Conservation (phyloP, 2,888 invertebrate genomes). For the Sericinus montela region DNA sequence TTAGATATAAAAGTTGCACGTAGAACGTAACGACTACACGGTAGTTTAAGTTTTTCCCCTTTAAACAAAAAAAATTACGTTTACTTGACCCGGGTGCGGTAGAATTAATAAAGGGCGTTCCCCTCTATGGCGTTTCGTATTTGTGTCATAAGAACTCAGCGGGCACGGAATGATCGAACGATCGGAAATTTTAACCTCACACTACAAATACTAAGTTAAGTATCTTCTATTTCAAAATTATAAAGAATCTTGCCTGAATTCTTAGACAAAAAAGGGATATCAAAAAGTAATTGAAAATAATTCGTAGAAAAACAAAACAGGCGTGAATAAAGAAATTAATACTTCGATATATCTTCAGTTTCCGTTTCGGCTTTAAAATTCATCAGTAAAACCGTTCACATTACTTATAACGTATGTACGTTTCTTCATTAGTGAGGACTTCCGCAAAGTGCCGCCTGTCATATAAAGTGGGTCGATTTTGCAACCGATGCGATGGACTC, state of each 20-base stretch:
- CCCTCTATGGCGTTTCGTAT: constrained; percentile 46
- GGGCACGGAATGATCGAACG: constrained; percentile 13
- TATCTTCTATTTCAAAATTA: too few relatives aligned
- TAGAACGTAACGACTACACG: too few relatives aligned
- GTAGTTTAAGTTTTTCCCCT: constrained; percentile 31
- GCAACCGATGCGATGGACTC: constrained; percentile 10
- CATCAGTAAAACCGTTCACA: neutral
- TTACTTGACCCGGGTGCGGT: constrained; percentile 55
- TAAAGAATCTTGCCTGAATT: too few relatives aligned
- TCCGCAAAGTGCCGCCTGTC: constrained; percentile 15
- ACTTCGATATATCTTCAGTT: too few relatives aligned
- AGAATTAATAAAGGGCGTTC: constrained; percentile 73
- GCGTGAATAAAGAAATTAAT: too few relatives aligned
- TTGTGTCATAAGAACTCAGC: constrained; percentile 36
- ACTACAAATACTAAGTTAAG: too few relatives aligned
- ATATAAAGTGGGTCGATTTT: constrained; percentile 17
- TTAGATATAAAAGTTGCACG: too few relatives aligned
- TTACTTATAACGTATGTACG: constrained; percentile 10
- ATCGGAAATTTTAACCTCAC: too few relatives aligned
- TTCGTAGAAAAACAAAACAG: too few relatives aligned
- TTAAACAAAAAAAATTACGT: constrained; percentile 50
- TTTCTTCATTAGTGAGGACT: constrained; percentile 17
- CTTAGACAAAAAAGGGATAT: too few relatives aligned
- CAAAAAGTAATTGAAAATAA: too few relatives aligned
- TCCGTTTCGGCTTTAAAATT: neutral